Conservation (phyloP, 2,797 vertebrate species). For the Sebastes hubbsi region DNA sequence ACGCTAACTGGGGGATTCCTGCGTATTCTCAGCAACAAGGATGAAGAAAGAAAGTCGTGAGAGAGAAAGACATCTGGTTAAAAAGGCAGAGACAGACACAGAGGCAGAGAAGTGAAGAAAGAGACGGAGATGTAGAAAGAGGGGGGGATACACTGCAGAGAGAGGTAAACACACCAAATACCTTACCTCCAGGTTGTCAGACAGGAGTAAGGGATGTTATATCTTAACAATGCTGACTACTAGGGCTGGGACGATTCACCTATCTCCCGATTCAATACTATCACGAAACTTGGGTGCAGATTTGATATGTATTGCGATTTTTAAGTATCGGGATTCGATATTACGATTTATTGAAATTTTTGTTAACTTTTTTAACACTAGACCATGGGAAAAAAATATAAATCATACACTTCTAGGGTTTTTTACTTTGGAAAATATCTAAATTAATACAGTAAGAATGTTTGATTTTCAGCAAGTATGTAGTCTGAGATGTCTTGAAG, state of each 20-base stretch:
- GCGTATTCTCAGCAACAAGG: slow-evolving; percentile 25
- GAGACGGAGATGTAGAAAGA: not conserved
- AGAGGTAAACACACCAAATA: slow-evolving; percentile 1
- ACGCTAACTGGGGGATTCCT: slow-evolving; percentile 52
- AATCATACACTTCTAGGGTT: no score
- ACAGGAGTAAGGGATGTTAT: not conserved
- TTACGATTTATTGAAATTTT: no score
- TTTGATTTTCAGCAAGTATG: no score
- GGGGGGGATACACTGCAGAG: not conserved
- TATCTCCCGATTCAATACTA: no score
- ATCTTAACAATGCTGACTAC: not conserved
- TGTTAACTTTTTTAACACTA: no score
- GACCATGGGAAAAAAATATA: no score
- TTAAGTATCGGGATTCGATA: no score
- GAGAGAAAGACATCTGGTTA: not conserved
- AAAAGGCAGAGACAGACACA: not conserved
- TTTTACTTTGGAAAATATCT: no score
- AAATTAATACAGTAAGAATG: no score
- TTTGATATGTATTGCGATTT: no score
- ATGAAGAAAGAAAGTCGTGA: not conserved
- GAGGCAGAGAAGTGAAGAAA: not conserved
- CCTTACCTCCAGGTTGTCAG: not conserved
- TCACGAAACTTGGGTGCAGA: fast-evolving
- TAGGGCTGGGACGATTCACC: no score
- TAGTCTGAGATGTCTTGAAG: no score